phyloP scores from a whole-genome alignment of 2,113 vertebrate genomes.

The Tichodroma muraria region DNA sequence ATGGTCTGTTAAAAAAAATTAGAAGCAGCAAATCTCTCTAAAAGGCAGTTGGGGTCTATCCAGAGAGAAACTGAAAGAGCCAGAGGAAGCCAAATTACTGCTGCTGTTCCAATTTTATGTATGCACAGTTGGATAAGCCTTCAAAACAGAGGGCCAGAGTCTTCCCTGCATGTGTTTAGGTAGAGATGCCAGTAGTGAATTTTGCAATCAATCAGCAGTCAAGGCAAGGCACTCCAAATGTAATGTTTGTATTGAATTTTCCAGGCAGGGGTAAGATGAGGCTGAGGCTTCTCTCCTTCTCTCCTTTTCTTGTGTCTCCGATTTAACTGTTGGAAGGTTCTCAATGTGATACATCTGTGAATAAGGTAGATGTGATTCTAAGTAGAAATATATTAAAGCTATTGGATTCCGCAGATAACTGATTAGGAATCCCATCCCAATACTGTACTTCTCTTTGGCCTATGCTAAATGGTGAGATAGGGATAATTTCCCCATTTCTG shows the following conservation, averaged over 20 bases:
- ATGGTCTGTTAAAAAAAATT: not conserved
- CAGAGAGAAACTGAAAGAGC: not conserved
- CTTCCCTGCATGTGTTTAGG: not conserved
- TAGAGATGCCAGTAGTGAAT: not conserved
- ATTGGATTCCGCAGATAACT: not conserved
- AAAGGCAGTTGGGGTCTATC: not conserved
- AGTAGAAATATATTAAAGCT: not conserved
- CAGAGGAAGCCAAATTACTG: not conserved
- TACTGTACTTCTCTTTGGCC: not conserved
- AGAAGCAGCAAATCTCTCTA: not conserved
- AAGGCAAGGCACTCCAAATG: not conserved
- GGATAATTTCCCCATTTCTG: not conserved
- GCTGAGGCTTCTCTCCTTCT: not conserved
- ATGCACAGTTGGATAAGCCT: not conserved
- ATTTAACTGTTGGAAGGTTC: not conserved
- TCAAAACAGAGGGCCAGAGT: not conserved
- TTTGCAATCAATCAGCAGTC: not conserved
- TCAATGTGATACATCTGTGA: not conserved
- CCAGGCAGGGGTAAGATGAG: not conserved
- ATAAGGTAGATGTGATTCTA: not conserved
- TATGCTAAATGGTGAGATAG: not conserved
- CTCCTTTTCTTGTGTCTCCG: not conserved
- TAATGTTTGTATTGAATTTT: conserved; percentile 2
- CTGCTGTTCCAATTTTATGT: not conserved
- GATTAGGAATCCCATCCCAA: not conserved